A percentile compares a stretch with the other conserved stretches of the same genome.
These are phyloP conservation scores for Sinhomidia bicolor DNA, from an alignment of 2,888 invertebrate genomes.

Conservation along the genomic window DNA sequence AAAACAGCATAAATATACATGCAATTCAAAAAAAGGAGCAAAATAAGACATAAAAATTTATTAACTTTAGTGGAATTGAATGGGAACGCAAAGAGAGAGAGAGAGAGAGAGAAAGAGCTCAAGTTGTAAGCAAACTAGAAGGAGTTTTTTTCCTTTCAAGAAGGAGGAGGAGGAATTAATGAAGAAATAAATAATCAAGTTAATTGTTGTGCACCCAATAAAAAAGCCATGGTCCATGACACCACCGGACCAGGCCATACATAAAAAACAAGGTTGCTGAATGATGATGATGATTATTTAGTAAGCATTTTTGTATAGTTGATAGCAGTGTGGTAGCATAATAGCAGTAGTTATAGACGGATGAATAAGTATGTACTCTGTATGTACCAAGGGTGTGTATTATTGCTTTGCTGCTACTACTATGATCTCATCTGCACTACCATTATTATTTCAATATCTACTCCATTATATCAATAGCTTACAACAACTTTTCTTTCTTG, in stretches of 20 bases:
- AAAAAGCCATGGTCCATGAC: slow-evolving; percentile 64
- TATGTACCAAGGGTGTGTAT: slow-evolving; percentile 38
- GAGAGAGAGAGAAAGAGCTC: too few species aligned
- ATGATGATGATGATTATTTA: slow-evolving; percentile 23
- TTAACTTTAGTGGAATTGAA: slow-evolving; percentile 33
- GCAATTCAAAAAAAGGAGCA: slow-evolving; percentile 23
- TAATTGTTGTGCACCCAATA: slow-evolving; percentile 63
- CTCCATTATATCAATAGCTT: too few species aligned
- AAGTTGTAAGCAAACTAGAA: slow-evolving; percentile 21
- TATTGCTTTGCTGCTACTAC: too few species aligned
- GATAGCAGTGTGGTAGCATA: not conserved
- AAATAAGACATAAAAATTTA: slow-evolving; percentile 62
- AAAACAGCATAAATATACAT: too few species aligned
- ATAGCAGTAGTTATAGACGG: too few species aligned
- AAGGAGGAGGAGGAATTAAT: slow-evolving; percentile 68
- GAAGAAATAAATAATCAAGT: slow-evolving; percentile 70
- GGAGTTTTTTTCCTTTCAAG: slow-evolving; percentile 47
- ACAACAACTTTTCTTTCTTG: not conserved
- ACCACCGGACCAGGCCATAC: slow-evolving; percentile 26
- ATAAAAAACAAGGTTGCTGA: slow-evolving; percentile 43
- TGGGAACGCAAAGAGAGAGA: slow-evolving; percentile 39
- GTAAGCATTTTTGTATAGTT: not conserved
- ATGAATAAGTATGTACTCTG: not conserved
- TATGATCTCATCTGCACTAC: slow-evolving; percentile 44
- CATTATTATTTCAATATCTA: slow-evolving; percentile 13